These are phyloP conservation scores for Xenopus borealis DNA, from an alignment of 2,113 vertebrate species.

Conservation along the genomic window DNA sequence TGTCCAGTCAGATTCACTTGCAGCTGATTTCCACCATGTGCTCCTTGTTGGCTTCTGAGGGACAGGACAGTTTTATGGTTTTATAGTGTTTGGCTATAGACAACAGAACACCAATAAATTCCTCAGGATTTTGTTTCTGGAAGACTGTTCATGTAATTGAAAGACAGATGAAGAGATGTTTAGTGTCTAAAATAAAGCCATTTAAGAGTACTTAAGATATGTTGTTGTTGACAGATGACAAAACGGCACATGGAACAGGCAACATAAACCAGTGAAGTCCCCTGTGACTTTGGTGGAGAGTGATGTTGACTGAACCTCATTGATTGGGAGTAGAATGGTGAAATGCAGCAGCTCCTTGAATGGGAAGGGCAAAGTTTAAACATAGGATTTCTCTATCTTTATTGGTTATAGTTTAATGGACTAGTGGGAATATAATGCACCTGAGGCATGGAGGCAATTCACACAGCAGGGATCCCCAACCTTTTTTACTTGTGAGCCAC, in stretches of 20 bases:
- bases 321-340: too few relatives aligned
- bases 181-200: conserved; percentile 18
- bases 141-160: conserved; percentile 13
- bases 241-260: not conserved
- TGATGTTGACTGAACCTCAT: too few relatives aligned
- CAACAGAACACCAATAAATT: conserved; percentile 46
- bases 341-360: too few relatives aligned
- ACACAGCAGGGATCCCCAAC: too few relatives aligned
- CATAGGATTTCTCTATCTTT: too few relatives aligned
- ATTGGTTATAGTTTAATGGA: too few relatives aligned
- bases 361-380: too few relatives aligned
- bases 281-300: too few relatives aligned
- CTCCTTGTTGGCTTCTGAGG: not conserved
- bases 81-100: conserved; percentile 35
- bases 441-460: too few relatives aligned
- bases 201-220: not conserved
- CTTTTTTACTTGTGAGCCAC: too few relatives aligned
- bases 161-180: conserved; percentile 26
- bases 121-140: conserved; percentile 25
- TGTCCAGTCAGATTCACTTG: conserved; percentile 4
- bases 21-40: conserved; percentile 16
- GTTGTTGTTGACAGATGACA: not conserved
- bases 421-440: too few relatives aligned
- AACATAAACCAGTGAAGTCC: too few relatives aligned
- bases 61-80: conserved; percentile 30